A percentile compares a stretch with the other conserved stretches of the same genome.
Evolutionary conservation across 1,140 invertebrate genomes (phyloP).

Genomic region (Papilio polytes): DNA sequence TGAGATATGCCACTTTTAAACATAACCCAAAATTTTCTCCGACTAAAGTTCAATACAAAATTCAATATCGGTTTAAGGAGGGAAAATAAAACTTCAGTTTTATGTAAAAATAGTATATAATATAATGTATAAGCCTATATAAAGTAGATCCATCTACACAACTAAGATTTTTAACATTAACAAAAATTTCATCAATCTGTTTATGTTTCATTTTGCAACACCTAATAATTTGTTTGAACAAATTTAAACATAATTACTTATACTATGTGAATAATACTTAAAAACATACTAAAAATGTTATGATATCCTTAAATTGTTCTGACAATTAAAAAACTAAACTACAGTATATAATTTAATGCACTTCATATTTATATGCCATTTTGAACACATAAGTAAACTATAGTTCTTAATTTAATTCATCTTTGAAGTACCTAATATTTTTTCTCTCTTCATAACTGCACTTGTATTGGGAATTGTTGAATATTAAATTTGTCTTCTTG

Average conservation of each 20-base stretch:
- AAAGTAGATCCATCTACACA: background rate
- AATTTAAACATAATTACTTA: background rate
- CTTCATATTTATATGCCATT: background rate
- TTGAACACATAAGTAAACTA: background rate
- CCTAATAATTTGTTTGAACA: background rate
- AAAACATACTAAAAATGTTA: background rate
- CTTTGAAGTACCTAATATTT: background rate
- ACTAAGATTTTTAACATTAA: background rate
- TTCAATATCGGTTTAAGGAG: background rate
- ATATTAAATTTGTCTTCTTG: conserved; percentile 3
- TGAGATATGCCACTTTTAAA: too few relatives aligned
- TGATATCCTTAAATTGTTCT: conserved; percentile 1
- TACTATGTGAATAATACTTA: conserved; percentile 8
- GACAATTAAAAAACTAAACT: background rate
- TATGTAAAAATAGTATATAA: conserved; percentile 37
- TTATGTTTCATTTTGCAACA: background rate
- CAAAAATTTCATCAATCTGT: background rate
- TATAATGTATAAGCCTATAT: conserved; percentile 2
- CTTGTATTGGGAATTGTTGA: background rate
- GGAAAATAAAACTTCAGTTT: conserved; percentile 23
- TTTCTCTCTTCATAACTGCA: background rate
- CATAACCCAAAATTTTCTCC: too few relatives aligned
- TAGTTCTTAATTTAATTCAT: background rate
- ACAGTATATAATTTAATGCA: background rate
- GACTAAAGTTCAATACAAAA: too few relatives aligned